Conservation (phyloP, 92 coral and sea anemone genomes). For the Porites rus region DNA sequence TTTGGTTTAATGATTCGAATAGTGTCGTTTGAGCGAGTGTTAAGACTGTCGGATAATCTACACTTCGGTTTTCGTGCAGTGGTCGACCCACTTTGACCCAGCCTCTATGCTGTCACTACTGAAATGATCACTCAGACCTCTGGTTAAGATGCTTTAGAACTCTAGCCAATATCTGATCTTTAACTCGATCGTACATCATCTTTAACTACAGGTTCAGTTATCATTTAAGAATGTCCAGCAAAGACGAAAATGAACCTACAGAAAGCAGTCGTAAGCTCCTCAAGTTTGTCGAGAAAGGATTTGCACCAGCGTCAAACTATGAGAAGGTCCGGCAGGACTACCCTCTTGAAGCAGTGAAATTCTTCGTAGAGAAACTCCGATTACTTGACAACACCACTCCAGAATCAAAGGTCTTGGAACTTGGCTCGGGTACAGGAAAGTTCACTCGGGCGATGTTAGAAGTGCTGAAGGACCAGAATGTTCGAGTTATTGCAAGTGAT, state of each 20-base stretch:
- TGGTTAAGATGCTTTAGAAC: too few species aligned
- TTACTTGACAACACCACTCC: background rate
- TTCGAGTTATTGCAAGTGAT: conserved; percentile 20
- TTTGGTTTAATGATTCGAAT: too few species aligned
- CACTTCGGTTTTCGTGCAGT: too few species aligned
- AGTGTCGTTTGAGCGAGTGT: too few species aligned
- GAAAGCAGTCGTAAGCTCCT: background rate
- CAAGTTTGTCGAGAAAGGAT: background rate
- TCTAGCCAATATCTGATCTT: too few species aligned
- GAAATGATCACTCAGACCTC: too few species aligned
- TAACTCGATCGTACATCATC: too few species aligned
- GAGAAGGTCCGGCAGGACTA: conserved; percentile 14
- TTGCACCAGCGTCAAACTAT: conserved; percentile 14
- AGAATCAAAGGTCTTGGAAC: conserved; percentile 2
- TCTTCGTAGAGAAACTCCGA: conserved; percentile 7
- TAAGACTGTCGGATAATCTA: too few species aligned
- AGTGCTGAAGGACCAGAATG: conserved; percentile 10
- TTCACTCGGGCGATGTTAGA: conserved; percentile 26
- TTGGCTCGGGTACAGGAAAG: conserved; percentile 35
- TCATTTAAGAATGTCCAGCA: background rate
- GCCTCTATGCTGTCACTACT: too few species aligned
- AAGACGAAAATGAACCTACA: background rate
- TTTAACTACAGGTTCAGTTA: too few species aligned
- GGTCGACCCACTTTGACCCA: too few species aligned
- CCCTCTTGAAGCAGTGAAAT: conserved; percentile 14